phyloP scores from a whole-genome alignment of 2,797 vertebrate genomes.

The Anolis apletophallus region DNA sequence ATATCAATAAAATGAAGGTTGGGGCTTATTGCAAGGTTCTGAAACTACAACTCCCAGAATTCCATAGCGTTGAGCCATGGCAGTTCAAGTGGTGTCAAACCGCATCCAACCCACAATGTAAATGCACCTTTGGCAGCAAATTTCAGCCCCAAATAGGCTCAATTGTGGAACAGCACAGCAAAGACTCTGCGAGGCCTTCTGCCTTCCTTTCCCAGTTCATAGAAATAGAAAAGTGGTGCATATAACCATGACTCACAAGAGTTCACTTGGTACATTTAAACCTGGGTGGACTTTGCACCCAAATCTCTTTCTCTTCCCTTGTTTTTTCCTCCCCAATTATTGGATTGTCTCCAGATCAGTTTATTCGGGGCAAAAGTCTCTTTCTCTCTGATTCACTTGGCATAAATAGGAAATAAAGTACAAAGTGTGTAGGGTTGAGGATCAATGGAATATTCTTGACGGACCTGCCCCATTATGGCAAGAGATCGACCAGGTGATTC shows the following conservation, averaged over 20 bases:
- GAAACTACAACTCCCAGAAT: no score
- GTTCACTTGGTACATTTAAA: not conserved
- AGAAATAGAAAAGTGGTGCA: not conserved
- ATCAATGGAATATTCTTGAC: not conserved
- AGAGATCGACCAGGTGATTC: no score
- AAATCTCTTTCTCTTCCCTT: not conserved
- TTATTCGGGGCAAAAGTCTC: not conserved
- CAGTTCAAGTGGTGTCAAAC: no score
- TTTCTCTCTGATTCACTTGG: not conserved
- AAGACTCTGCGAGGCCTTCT: no score
- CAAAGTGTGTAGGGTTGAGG: not conserved
- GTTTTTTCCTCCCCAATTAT: no score
- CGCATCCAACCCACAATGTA: no score
- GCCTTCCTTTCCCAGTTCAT: no score
- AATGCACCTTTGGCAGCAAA: no score
- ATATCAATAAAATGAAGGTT: no score
- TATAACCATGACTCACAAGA: not conserved
- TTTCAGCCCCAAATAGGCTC: not conserved
- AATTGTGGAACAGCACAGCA: not conserved
- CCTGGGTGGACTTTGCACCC: not conserved
- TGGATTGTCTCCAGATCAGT: constrained; percentile 26
- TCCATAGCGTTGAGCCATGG: no score
- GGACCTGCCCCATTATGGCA: not conserved
- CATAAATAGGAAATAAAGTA: not conserved
- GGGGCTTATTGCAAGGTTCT: no score